Base-by-base conservation (phyloP, 2,888 invertebrate genomes). In the Reticulitermes lucifugus region DNA sequence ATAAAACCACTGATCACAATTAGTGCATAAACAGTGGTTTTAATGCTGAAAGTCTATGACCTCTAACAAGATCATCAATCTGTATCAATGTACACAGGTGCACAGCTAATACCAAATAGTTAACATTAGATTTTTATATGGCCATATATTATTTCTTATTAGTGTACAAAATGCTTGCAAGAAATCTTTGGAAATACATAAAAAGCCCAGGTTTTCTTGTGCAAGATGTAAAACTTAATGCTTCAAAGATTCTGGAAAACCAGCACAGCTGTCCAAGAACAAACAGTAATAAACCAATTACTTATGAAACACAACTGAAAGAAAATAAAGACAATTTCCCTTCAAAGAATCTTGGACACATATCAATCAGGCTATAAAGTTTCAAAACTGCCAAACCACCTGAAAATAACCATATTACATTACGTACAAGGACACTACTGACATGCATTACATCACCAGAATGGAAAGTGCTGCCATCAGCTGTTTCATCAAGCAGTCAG, bases 361-460 rank as follows among this genome's bases (percentile, higher is more conserved):
- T 65, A n/a, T n/a, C 65, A 65, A 25, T 25, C n/a, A 65, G 41
- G 14, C 73, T 5, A 6, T 41, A 41, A 35, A 25, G 65, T 65
- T 14, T 25, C n/a, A 5, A 18, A 70, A 73, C 14, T 73, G 21
- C 41, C 73, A 73, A 73, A 73, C 73, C 73, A 73, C 73, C 73
- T 73, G 65, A 9, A 73, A 73, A 73, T 12, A 73, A 73, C 29
- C 73, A 25, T 35, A 25, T 65, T 55, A 55, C 55, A 55, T 70
- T 70, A 29, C 12, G 25, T 70, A 70, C 25, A 70, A 25, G n/a
- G 70, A 70, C 9, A 70, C 29, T 41, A 41, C 29, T 73, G 73
- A 29, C 73, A 73, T 73, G 73, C 73, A 73, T 73, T 35, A 73
- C 73, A 41, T 73, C 73, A 73, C 73, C 73, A 73, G 73, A 12